Conservation (phyloP, 2,113 vertebrate species). For the Glaucidium brasilianum region DNA sequence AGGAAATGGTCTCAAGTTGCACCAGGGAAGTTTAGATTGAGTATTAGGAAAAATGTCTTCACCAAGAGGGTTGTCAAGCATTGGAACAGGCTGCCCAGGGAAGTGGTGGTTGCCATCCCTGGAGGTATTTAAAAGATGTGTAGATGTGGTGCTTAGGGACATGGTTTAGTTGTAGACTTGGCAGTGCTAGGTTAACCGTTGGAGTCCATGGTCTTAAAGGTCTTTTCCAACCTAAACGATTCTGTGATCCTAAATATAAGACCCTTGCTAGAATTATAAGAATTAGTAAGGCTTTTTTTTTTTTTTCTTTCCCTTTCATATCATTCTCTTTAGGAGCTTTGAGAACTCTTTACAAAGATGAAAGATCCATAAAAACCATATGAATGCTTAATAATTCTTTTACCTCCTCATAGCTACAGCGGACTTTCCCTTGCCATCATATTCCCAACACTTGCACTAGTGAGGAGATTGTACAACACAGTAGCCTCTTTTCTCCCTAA, state of each 20-base stretch:
- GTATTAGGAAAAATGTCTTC: too few species aligned
- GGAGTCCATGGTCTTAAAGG: too few species aligned
- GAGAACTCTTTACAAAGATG: neutral
- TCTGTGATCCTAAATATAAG: neutral
- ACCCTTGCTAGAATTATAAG: neutral
- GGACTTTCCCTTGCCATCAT: neutral
- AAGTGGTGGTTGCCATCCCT: too few species aligned
- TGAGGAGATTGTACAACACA: neutral
- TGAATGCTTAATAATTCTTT: neutral
- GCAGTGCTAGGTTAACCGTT: too few species aligned
- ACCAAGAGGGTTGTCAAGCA: too few species aligned
- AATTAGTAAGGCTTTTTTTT: neutral
- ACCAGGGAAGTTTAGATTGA: too few species aligned
- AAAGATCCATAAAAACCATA: neutral
- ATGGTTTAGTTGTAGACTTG: too few species aligned
- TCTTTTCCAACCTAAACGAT: too few species aligned
- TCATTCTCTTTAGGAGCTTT: neutral
- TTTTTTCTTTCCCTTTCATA: accelerated
- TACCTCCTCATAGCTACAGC: neutral
- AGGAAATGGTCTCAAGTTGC: too few species aligned
- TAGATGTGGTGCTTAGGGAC: too few species aligned
- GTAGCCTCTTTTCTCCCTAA: neutral
- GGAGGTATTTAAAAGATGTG: too few species aligned
- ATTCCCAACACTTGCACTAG: neutral
- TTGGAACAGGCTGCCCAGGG: too few species aligned